Conservation (phyloP, 2,888 invertebrate genomes). For the Heliconius cydno region DNA sequence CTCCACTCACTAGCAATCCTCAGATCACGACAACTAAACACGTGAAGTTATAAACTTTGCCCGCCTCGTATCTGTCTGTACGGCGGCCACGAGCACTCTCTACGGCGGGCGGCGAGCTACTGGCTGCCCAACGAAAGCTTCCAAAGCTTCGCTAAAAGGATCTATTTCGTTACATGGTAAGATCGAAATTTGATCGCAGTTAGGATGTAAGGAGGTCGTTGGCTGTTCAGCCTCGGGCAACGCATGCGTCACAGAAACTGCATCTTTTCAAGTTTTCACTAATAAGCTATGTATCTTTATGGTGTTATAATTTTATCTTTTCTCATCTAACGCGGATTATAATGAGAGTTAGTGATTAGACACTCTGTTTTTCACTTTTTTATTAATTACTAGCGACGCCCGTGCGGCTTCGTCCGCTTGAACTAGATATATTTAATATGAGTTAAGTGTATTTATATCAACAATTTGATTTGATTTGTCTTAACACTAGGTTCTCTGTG, state of each 20-base stretch:
- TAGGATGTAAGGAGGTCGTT: conserved; percentile 73
- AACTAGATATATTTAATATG: too few species aligned
- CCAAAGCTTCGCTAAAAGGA: conserved; percentile 65
- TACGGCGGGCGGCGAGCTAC: conserved; percentile 63
- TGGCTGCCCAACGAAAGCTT: conserved; percentile 56
- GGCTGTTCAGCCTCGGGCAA: conserved; percentile 69
- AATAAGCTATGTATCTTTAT: conserved; percentile 7
- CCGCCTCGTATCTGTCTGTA: conserved; percentile 20
- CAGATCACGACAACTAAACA: conserved; percentile 28
- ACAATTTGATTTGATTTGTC: too few species aligned
- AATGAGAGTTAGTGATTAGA: too few species aligned
- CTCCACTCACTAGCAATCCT: conserved; percentile 34
- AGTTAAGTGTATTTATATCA: too few species aligned
- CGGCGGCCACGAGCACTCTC: conserved; percentile 57
- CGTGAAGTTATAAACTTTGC: conserved; percentile 68
- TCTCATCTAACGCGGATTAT: not conserved
- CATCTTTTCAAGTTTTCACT: conserved; percentile 50
- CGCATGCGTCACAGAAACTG: conserved; percentile 65
- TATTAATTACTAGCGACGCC: too few species aligned
- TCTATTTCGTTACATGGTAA: conserved; percentile 76
- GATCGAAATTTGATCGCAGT: conserved; percentile 82
- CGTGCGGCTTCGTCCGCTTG: too few species aligned
- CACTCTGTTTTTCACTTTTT: too few species aligned
- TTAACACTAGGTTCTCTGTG: too few species aligned
- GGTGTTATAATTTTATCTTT: not conserved